Base-by-base conservation (phyloP, 2,888 invertebrate genomes). In the Lapara coniferarum region DNA sequence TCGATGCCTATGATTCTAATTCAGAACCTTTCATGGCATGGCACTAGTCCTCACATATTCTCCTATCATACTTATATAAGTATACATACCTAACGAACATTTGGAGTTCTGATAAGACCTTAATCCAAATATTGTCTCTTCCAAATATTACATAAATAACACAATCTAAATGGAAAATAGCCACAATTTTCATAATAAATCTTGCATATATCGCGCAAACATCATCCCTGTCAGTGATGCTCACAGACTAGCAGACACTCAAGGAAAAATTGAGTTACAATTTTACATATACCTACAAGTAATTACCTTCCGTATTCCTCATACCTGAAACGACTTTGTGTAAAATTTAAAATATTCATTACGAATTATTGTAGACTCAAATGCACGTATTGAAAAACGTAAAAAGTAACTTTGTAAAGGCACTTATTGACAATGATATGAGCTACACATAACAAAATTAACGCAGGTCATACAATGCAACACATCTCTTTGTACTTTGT, bases 21-120 rank as follows among this genome's bases (percentile, higher is more conserved):
- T 86, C 89, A 92, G 93, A 93, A 93, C 92, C 92, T 92, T 93
- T 93, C 93, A 93, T 83, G 92, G 92, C 93, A 93, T 93, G 93
- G 93, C 93, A 93, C 93, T 89, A 91, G 93, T 92, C 93, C 90
- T 91, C 87, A 92, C 88, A 91, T 87, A 93, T 88, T 89, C 92
- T 89, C 91, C 93, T 93, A 91, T 90, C 93, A 93, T 90, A 91
- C 93, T 86, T 85, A 86, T 82, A 85, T 88, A 87, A 87, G 89
- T 86, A 85, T 83, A 83, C 80, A 81, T 78, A 80, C 77, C 72
- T 77, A 77, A 79, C 73, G 72, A 70, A 75, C 78, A 79, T 81
- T 80, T 79, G 84, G 78, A 81, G 79, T 82, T 81, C 76, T 75
- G 77, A 78, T 78, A 81, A 80, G 82, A 82, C 78, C 75, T 75